Evolutionary conservation across 2,113 vertebrate genomes (phyloP).

Genomic region (Rana temporaria): DNA sequence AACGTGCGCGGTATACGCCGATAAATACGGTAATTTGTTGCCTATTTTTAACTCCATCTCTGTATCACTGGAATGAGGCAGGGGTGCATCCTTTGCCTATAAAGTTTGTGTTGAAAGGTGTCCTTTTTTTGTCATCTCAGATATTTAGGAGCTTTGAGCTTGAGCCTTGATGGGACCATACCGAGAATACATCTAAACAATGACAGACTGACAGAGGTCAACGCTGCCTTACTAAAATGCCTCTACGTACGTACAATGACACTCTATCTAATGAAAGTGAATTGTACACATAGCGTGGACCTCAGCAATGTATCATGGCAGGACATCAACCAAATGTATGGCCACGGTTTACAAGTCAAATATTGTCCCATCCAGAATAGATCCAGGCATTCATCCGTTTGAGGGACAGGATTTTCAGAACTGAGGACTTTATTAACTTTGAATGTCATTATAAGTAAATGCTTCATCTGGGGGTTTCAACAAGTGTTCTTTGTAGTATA

Average conservation of each 20-base stretch:
- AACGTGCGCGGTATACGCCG: too few species aligned
- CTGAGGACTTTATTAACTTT: too few species aligned
- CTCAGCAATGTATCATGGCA: neutral
- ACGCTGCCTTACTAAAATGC: neutral
- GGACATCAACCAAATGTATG: constrained; percentile 23
- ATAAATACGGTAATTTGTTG: too few species aligned
- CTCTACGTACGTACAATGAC: neutral
- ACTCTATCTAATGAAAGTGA: neutral
- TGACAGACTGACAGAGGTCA: neutral
- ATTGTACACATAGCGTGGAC: constrained; percentile 1
- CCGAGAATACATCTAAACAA: neutral
- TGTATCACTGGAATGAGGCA: too few species aligned
- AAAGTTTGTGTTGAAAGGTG: too few species aligned
- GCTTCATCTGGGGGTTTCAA: too few species aligned
- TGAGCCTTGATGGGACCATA: neutral
- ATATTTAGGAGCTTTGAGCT: too few species aligned
- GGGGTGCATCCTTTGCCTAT: too few species aligned
- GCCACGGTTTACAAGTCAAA: neutral
- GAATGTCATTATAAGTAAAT: too few species aligned
- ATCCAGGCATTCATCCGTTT: neutral
- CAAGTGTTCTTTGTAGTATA: too few species aligned
- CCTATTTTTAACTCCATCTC: too few species aligned
- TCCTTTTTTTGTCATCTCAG: too few species aligned
- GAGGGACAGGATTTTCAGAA: neutral
- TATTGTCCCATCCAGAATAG: constrained; percentile 11